phyloP scores from a whole-genome alignment of 2,113 vertebrate species.

The Chelonoidis abingdonii region DNA sequence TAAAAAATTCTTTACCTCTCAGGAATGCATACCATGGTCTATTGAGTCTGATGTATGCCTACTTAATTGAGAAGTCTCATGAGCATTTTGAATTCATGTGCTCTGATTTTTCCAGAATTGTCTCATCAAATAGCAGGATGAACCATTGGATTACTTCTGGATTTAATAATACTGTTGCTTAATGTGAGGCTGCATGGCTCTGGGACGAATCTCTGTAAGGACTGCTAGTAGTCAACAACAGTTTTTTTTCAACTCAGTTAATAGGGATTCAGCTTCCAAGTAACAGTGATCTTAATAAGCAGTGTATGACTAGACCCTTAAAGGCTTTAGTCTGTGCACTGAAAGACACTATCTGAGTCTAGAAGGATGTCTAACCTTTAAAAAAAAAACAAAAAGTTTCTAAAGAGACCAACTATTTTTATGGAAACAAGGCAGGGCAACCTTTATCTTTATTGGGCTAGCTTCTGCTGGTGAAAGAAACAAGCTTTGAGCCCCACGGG shows the following conservation, averaged over 20 bases:
- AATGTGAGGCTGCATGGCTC: background rate
- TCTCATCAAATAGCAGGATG: background rate
- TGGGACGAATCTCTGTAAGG: background rate
- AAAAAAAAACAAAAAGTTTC: too few relatives aligned
- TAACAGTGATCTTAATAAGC: background rate
- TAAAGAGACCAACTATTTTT: too few relatives aligned
- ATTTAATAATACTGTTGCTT: background rate
- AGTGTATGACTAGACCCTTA: background rate
- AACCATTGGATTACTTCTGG: background rate
- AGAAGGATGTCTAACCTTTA: too few relatives aligned
- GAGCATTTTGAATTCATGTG: background rate
- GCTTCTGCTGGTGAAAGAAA: too few relatives aligned
- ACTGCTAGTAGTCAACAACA: background rate
- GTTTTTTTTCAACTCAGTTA: background rate
- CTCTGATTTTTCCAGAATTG: background rate
- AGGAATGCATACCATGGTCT: too few relatives aligned
- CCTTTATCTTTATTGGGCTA: too few relatives aligned
- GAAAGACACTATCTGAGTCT: too few relatives aligned
- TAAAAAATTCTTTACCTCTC: too few relatives aligned
- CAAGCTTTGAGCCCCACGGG: too few relatives aligned
- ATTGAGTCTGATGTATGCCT: too few relatives aligned
- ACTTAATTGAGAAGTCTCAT: background rate
- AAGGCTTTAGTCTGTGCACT: too few relatives aligned
- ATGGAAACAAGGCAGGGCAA: too few relatives aligned
- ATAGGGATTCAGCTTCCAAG: background rate